Conservation (phyloP, 2,797 vertebrate species). For the Aotus griseimembra region DNA sequence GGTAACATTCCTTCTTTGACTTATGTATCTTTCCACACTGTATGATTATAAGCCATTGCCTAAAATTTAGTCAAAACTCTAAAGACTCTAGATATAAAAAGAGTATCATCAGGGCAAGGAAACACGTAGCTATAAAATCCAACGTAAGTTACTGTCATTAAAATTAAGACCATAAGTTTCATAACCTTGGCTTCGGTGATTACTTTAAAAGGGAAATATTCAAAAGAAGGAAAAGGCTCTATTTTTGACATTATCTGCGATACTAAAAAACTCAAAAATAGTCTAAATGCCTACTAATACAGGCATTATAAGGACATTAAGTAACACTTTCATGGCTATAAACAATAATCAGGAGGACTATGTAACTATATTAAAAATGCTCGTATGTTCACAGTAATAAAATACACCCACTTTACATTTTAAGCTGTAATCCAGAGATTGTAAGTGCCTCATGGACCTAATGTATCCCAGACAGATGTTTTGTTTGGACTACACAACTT, state of each 20-base stretch:
- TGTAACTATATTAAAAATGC: neutral
- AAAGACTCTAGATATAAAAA: slow-evolving; percentile 10
- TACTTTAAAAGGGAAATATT: slow-evolving; percentile 9
- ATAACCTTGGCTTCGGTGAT: neutral
- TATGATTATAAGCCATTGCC: neutral
- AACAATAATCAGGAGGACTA: neutral
- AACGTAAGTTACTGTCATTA: neutral
- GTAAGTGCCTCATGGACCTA: neutral
- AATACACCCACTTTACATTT: neutral
- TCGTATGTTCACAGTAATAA: neutral
- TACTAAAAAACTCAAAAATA: slow-evolving; percentile 32
- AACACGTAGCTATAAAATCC: slow-evolving; percentile 37
- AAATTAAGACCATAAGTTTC: neutral
- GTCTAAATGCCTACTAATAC: neutral
- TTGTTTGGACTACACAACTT: neutral
- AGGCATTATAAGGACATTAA: neutral
- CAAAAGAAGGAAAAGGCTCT: neutral
- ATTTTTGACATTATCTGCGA: slow-evolving; percentile 9
- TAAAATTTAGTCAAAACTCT: slow-evolving; percentile 42
- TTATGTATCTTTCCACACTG: neutral
- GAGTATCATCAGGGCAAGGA: neutral
- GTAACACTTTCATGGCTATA: neutral
- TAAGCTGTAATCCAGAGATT: neutral
- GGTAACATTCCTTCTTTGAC: neutral
- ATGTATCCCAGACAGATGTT: neutral